Conservation (phyloP, 2,113 vertebrate genomes). For the Megalops atlanticus region DNA sequence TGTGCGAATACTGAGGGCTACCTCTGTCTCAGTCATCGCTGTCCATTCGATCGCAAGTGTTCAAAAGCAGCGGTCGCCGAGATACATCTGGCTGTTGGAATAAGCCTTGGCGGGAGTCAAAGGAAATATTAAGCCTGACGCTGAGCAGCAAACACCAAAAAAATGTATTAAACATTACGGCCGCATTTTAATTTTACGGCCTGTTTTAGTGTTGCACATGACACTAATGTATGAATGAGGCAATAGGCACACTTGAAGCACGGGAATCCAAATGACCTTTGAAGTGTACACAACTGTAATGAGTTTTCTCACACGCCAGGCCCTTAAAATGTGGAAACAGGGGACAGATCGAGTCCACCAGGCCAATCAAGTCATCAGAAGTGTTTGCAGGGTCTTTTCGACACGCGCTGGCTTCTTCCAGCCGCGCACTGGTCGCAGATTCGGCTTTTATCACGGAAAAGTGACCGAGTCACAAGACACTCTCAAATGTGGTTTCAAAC, state of each 20-base stretch:
- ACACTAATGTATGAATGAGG: constrained; percentile 64
- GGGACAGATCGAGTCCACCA: constrained; percentile 47
- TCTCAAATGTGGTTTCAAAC: constrained; percentile 6
- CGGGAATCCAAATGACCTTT: constrained; percentile 61
- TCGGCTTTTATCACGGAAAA: constrained; percentile 30
- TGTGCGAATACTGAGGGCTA: not conserved
- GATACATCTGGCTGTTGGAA: constrained; percentile 47
- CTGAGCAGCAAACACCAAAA: constrained; percentile 53
- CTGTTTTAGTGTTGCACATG: constrained; percentile 65
- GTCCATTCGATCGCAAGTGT: constrained; percentile 11
- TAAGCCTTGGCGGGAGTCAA: constrained; percentile 52
- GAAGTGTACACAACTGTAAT: constrained; percentile 59
- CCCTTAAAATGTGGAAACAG: constrained; percentile 57
- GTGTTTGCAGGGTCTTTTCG: constrained; percentile 43
- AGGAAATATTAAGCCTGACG: constrained; percentile 62
- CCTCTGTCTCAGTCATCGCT: not conserved
- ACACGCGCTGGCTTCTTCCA: not conserved
- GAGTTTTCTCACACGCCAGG: constrained; percentile 56
- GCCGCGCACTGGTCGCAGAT: not conserved
- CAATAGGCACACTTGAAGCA: constrained; percentile 51
- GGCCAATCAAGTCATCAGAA: constrained; percentile 48
- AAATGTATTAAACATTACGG: constrained; percentile 62
- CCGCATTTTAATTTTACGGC: constrained; percentile 62
- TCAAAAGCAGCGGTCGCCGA: constrained; percentile 40
- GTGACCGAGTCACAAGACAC: constrained; percentile 14